Percentiles rank a stretch among this genome's conserved stretches.
phyloP scores from a whole-genome alignment of 30 jellyfish, hydroid and myxozoan species.

The Sanderia malayensis region DNA sequence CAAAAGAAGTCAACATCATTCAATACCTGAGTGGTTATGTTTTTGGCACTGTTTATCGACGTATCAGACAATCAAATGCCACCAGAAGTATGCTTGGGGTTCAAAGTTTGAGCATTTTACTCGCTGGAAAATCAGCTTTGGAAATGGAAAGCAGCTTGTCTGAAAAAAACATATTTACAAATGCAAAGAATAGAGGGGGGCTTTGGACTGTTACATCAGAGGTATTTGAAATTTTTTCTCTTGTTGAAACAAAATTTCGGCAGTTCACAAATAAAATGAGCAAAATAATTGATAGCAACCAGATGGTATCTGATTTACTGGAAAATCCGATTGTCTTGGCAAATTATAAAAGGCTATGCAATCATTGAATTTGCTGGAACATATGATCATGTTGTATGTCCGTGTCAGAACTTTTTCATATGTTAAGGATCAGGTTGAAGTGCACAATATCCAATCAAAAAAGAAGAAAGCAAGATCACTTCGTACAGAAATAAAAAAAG shows the following conservation, averaged over 20 bases:
- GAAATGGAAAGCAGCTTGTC: constrained; percentile 14
- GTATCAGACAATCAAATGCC: constrained; percentile 18
- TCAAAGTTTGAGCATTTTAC: constrained; percentile 33
- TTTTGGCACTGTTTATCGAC: constrained; percentile 41
- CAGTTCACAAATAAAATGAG: constrained; percentile 22
- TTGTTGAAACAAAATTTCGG: constrained; percentile 44
- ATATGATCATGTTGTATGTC: constrained; percentile 12
- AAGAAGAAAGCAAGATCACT: constrained; percentile 34
- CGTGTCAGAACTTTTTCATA: constrained; percentile 39
- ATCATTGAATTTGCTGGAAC: constrained; percentile 19
- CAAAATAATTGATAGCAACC: constrained; percentile 27
- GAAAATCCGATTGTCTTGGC: constrained; percentile 28
- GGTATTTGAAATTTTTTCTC: constrained; percentile 25
- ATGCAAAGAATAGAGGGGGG: constrained; percentile 47
- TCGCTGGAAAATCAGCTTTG: constrained; percentile 41
- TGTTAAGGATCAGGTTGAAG: constrained; percentile 46
- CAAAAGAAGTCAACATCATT: constrained; percentile 19
- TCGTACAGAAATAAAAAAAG: constrained; percentile 28
- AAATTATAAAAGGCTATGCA: constrained; percentile 4
- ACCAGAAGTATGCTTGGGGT: constrained; percentile 8
- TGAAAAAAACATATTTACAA: not conserved
- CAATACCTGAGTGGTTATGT: constrained; percentile 39
- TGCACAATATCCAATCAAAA: constrained; percentile 25
- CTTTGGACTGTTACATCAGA: constrained; percentile 41
- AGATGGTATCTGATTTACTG: constrained; percentile 46